These are phyloP conservation scores for Pentalonia nigronervosa DNA, from an alignment of 1,140 invertebrate species.

Conservation along the genomic window DNA sequence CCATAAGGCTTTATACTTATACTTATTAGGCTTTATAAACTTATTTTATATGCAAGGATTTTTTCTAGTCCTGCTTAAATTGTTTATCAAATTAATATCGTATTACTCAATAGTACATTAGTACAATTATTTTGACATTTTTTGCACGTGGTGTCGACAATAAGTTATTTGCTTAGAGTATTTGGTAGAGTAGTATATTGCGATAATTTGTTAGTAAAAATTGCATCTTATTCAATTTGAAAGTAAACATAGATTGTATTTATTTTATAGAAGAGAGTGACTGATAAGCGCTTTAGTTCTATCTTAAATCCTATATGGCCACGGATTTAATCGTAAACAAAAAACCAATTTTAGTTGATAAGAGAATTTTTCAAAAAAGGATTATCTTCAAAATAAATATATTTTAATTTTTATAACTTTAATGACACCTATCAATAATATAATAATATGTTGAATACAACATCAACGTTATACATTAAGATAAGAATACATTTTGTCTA, in stretches of 20 bases:
- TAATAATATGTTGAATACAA: too few relatives aligned
- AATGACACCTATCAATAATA: too few relatives aligned
- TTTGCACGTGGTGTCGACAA: not conserved
- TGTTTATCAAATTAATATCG: not conserved
- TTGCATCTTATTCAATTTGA: not conserved
- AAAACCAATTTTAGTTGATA: not conserved
- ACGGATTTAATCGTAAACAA: not conserved
- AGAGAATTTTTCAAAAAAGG: not conserved
- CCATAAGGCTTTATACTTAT: too few relatives aligned
- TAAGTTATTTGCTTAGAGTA: not conserved
- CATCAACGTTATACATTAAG: not conserved
- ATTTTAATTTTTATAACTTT: not conserved
- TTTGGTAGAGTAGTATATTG: not conserved
- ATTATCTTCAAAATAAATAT: not conserved
- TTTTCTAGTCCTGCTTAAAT: not conserved
- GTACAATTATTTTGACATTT: too few relatives aligned
- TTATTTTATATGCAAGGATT: not conserved
- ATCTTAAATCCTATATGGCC: not conserved
- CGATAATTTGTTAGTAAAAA: not conserved
- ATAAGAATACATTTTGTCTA: not conserved
- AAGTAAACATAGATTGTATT: not conserved
- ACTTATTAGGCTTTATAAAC: too few relatives aligned
- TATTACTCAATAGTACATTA: not conserved
- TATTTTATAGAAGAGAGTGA: not conserved
- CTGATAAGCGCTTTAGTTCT: not conserved